Percentiles rank a stretch among this genome's conserved stretches.
Conservation (phyloP, 64 coral and sea anemone genomes). For the Stichodactyla helianthus region DNA sequence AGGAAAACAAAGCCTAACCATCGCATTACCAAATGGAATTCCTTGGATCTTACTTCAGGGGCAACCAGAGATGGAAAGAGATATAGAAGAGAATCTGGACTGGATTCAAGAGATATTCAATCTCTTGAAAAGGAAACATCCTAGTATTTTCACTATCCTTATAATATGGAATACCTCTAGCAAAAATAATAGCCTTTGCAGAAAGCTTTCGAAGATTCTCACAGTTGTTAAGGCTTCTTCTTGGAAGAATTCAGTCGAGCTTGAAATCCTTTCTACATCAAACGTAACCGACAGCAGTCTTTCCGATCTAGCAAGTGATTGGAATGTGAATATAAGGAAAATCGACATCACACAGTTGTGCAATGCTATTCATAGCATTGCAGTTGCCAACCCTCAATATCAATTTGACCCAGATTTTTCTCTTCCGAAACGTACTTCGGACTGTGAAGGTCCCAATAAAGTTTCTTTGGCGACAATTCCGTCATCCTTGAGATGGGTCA, state of each 20-base stretch:
- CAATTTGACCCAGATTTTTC: constrained; percentile 46
- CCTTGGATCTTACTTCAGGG: constrained; percentile 77
- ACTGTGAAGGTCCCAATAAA: background rate
- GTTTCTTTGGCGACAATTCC: constrained; percentile 25
- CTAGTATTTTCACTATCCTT: constrained; percentile 36
- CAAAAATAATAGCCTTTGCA: constrained; percentile 12
- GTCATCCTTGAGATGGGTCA: constrained; percentile 40
- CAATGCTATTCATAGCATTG: constrained; percentile 24
- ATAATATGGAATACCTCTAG: constrained; percentile 41
- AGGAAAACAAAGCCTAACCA: constrained; percentile 1
- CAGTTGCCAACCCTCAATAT: background rate
- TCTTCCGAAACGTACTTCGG: constrained; percentile 21
- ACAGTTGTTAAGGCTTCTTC: constrained; percentile 31
- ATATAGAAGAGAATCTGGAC: constrained; percentile 31
- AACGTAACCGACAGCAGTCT: background rate
- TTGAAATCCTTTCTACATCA: constrained; percentile 44
- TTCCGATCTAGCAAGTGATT: constrained; percentile 50
- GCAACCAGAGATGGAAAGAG: constrained; percentile 27
- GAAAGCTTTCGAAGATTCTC: constrained; percentile 36
- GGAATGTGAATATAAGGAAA: constrained; percentile 3
- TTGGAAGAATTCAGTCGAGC: constrained; percentile 22
- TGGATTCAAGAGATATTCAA: constrained; percentile 55
- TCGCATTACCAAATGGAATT: constrained; percentile 46
- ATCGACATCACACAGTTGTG: constrained; percentile 32
- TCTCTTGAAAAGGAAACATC: constrained; percentile 35